These are phyloP conservation scores for Myotis planiceps DNA, from an alignment of 2,797 vertebrate species.

Conservation along the genomic window DNA sequence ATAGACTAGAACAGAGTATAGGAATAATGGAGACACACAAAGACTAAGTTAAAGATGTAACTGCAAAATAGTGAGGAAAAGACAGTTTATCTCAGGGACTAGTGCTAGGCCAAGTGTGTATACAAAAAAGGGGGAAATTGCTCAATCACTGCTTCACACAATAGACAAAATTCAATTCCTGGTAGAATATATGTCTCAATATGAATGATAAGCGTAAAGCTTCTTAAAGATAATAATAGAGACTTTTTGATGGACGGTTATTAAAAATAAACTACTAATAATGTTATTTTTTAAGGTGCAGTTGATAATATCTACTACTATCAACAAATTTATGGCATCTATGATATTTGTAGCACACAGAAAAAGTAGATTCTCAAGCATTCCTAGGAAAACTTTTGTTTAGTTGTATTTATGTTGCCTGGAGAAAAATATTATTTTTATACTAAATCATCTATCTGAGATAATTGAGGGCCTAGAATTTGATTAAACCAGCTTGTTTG, in stretches of 20 bases:
- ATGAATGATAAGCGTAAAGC: background rate
- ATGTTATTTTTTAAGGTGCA: background rate
- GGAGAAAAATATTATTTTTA: conserved; percentile 37
- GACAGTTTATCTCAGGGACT: background rate
- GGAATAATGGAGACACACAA: background rate
- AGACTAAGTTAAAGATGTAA: background rate
- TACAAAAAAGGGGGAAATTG: background rate
- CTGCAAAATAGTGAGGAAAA: background rate
- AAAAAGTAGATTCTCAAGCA: conserved; percentile 9
- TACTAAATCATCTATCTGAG: conserved; percentile 32
- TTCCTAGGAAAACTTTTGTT: background rate
- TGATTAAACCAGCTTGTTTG: background rate
- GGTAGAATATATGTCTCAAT: background rate
- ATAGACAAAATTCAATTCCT: background rate
- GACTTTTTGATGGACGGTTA: background rate
- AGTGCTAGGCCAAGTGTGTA: background rate
- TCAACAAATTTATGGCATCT: background rate
- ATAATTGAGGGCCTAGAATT: conserved; percentile 13
- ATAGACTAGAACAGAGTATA: background rate
- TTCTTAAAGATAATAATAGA: background rate
- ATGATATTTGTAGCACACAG: background rate
- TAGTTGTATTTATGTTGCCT: background rate
- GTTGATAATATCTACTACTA: background rate
- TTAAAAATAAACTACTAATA: background rate
- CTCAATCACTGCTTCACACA: background rate